A percentile compares a stretch with the other conserved stretches of the same genome.
Evolutionary conservation across 1,140 invertebrate genomes (phyloP).

Genomic region (Trichonephila inaurata): DNA sequence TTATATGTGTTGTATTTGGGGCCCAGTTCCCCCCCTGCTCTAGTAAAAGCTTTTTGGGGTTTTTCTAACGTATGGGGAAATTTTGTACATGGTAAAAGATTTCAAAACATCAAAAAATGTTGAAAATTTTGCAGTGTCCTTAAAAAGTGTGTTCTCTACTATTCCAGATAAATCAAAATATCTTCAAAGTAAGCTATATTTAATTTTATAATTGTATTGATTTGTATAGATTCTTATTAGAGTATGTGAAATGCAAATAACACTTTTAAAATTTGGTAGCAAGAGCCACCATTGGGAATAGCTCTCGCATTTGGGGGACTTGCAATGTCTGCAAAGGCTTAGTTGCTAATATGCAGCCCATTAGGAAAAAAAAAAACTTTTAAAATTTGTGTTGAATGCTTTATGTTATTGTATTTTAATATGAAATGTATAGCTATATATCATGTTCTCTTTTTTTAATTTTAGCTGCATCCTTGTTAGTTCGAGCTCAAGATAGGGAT

Average conservation of each 20-base stretch:
- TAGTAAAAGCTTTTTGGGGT: slow-evolving; percentile 56
- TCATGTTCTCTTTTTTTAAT: background rate
- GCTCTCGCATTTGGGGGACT: no score
- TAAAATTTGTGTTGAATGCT: no score
- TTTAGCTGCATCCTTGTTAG: slow-evolving; percentile 65
- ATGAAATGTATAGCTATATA: no score
- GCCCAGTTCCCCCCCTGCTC: no score
- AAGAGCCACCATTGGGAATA: no score
- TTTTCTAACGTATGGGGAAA: slow-evolving; percentile 40
- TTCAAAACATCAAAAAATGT: slow-evolving; percentile 69
- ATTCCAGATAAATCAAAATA: slow-evolving; percentile 53
- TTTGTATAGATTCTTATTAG: background rate
- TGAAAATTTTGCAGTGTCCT: slow-evolving; percentile 61
- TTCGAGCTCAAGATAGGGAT: slow-evolving; percentile 31
- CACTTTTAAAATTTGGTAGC: no score
- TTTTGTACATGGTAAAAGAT: slow-evolving; percentile 66
- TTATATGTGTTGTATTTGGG: background rate
- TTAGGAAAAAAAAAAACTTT: no score
- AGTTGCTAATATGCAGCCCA: no score
- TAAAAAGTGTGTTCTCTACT: slow-evolving; percentile 50
- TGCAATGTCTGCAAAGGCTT: no score
- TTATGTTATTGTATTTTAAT: no score
- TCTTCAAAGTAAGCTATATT: slow-evolving; percentile 48
- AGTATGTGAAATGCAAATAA: background rate
- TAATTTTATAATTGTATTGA: background rate